These are phyloP conservation scores for Creontiades dilutus DNA, from an alignment of 2,888 invertebrate species.

Conservation along the genomic window DNA sequence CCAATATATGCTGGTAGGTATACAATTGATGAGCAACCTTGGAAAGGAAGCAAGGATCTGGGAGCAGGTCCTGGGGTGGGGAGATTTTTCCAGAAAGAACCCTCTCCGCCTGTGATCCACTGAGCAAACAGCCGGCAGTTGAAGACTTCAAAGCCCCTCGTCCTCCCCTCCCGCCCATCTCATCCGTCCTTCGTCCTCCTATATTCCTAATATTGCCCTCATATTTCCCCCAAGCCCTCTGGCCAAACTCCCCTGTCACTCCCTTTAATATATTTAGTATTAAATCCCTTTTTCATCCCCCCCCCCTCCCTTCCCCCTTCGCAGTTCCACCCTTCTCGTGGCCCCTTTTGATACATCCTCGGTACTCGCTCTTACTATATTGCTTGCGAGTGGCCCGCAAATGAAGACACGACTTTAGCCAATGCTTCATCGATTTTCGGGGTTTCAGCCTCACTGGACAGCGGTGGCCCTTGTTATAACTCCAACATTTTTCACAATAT, in stretches of 20 bases:
- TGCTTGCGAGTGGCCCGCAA: slow-evolving; percentile 47
- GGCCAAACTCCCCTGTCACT: slow-evolving; percentile 59
- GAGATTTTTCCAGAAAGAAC: slow-evolving; percentile 66
- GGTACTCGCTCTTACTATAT: slow-evolving; percentile 55
- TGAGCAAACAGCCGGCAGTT: slow-evolving; percentile 64
- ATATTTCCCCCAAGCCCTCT: slow-evolving; percentile 69
- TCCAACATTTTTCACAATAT: too few species aligned
- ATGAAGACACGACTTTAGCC: slow-evolving; percentile 51
- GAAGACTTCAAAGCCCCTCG: slow-evolving; percentile 68
- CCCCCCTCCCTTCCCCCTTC: not conserved
- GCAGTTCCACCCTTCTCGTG: not conserved
- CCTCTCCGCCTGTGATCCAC: slow-evolving; percentile 68
- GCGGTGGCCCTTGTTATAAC: not conserved
- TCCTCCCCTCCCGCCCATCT: not conserved
- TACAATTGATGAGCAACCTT: slow-evolving; percentile 65
- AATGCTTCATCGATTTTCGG: slow-evolving; percentile 36
- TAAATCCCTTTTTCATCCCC: slow-evolving; percentile 71
- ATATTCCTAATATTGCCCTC: slow-evolving; percentile 72
- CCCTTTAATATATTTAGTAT: slow-evolving; percentile 72
- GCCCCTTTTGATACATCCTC: slow-evolving; percentile 53
- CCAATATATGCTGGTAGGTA: slow-evolving; percentile 71
- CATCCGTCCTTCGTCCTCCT: slow-evolving; percentile 36
- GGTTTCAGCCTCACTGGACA: not conserved
- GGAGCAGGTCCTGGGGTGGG: not conserved
- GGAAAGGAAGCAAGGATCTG: slow-evolving; percentile 23